A percentile compares a stretch with the other conserved stretches of the same genome.
Evolutionary conservation across 2,888 invertebrate species (phyloP).

Genomic region (Ormyrus nitidulus): DNA sequence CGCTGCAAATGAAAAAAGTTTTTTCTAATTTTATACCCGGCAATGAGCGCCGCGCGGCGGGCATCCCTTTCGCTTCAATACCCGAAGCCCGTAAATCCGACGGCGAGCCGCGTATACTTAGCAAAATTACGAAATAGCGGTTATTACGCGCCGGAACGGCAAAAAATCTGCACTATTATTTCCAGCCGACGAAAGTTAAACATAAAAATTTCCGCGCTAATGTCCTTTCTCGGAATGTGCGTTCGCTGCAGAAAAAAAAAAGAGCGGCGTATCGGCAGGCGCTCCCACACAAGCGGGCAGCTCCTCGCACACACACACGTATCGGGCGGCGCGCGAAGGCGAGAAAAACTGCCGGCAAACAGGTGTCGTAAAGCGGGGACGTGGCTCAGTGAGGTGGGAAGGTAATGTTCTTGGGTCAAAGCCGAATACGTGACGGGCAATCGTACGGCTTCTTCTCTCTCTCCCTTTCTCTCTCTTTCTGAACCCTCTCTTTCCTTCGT

Average conservation of each 20-base stretch:
- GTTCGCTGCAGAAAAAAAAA: neutral
- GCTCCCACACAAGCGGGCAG: neutral
- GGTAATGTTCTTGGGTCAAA: slow-evolving; percentile 53
- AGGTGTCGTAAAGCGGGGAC: slow-evolving; percentile 69
- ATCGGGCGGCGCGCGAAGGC: slow-evolving; percentile 1
- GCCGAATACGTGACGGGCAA: slow-evolving; percentile 63
- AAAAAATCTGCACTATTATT: too few species aligned
- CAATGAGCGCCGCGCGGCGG: too few species aligned
- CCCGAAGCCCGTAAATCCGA: too few species aligned
- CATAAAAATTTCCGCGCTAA: neutral
- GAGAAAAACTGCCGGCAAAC: slow-evolving; percentile 62
- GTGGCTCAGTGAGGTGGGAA: slow-evolving; percentile 60
- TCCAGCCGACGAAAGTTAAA: neutral
- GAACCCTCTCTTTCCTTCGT: slow-evolving; percentile 1
- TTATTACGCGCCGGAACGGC: too few species aligned
- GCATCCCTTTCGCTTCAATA: too few species aligned
- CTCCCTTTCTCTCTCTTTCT: neutral
- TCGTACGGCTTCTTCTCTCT: slow-evolving; percentile 49
- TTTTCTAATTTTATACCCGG: too few species aligned
- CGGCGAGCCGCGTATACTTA: too few species aligned
- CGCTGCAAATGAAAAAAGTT: too few species aligned
- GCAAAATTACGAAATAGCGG: too few species aligned
- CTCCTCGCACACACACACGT: neutral
- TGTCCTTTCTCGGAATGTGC: neutral
- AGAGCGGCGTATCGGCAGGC: too few species aligned